Evolutionary conservation across 2,113 vertebrate species (phyloP), one percentile per base, ranked within the genome.

Genomic region (Neopipo cinnamomea): DNA sequence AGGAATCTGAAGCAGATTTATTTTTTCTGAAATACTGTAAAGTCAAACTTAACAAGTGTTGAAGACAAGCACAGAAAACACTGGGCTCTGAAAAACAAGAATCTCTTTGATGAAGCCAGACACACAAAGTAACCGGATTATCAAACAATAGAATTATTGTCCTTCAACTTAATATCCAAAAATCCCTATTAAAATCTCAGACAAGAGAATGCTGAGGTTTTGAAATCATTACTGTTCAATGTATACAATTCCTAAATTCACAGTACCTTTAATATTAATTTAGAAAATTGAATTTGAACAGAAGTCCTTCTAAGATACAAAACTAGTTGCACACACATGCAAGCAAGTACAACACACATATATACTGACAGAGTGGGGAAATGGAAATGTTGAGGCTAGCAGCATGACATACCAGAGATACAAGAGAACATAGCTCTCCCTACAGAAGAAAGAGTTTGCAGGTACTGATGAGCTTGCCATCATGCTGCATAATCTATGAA

Each of bases 21-120:
- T 85, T 91, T 96, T 84, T 96, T 85, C 90, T 81, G 71, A 95
- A 72, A 88, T 74, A 90, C 19, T 91, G 94, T 93, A 83, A 92
- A 97, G 92, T 96, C 95, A 96, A 95, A 88, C 83, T 94, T 94
- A 95, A 97, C 85, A 95, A 95, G 91, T 75, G 62, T 75, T 82
- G 76, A 95, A 97, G 88, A 73, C 84, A 93, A 91, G 84, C 58
- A 85, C 89, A 88, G 68, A 94, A 91, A 89, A 84, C 72, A 83
- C 30, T 35, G 35, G 53, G n/a, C 80, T 92, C 88, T 9, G 33
- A 94, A 95, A 93, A 19, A 96, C 79, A 97, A 97, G 88, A 96
- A 94, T 93, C 55, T 75, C 91, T 96, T 96, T 97, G 92, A 97
- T 93, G 77, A 96, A 93, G 88, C 53, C 90, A 95, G 92, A 89